phyloP scores from a whole-genome alignment of 2,113 vertebrate species.

The Polypterus senegalus region DNA sequence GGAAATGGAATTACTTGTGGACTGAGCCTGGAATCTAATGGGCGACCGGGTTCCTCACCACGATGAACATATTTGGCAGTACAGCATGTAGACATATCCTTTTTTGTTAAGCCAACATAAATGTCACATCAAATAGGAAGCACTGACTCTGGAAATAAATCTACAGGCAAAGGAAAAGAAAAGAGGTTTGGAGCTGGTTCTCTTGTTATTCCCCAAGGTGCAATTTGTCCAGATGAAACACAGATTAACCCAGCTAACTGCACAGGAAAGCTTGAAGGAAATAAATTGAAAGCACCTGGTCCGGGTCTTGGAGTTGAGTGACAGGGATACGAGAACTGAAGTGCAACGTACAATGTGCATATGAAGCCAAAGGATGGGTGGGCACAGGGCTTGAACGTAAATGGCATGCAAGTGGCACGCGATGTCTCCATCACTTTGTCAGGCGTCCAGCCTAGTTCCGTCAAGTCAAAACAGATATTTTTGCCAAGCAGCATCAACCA shows the following conservation, averaged over 20 bases:
- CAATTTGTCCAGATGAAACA: slow-evolving; percentile 11
- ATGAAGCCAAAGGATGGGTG: too few relatives aligned
- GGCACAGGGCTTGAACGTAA: too few relatives aligned
- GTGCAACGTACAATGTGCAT: neutral
- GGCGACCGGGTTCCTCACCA: neutral
- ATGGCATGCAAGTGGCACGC: too few relatives aligned
- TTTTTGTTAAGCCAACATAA: neutral
- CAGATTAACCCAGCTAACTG: slow-evolving; percentile 1
- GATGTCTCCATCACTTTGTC: too few relatives aligned
- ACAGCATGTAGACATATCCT: neutral
- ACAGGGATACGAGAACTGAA: slow-evolving; percentile 1
- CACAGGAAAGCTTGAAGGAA: neutral
- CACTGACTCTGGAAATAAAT: neutral
- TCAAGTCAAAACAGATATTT: too few relatives aligned
- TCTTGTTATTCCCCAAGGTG: neutral
- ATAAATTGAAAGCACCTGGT: slow-evolving; percentile 9
- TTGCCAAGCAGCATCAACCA: too few relatives aligned
- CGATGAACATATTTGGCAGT: neutral
- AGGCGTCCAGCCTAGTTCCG: too few relatives aligned
- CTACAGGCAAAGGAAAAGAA: neutral
- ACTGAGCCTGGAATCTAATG: neutral
- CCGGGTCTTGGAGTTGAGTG: neutral
- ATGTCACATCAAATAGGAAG: neutral
- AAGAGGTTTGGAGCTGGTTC: neutral
- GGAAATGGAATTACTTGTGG: neutral